phyloP scores from a whole-genome alignment of 2,888 invertebrate species.

The Crioceris asparagi region DNA sequence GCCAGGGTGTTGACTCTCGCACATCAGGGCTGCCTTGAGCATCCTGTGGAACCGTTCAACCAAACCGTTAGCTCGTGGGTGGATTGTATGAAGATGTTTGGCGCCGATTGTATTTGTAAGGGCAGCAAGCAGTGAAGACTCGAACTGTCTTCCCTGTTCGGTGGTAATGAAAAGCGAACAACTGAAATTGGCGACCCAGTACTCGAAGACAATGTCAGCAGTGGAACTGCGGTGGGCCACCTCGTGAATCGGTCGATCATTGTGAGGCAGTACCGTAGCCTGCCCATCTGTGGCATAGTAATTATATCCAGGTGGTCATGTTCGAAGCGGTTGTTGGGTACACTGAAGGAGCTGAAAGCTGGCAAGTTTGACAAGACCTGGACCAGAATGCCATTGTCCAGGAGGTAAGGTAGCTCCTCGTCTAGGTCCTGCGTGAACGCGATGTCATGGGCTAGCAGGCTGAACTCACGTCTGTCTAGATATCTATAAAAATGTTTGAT shows the following conservation, averaged over 20 bases:
- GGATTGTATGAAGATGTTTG: background rate
- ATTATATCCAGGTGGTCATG: too few species aligned
- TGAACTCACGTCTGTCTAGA: too few species aligned
- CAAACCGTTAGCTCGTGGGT: constrained; percentile 1
- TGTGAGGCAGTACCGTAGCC: too few species aligned
- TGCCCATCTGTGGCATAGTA: too few species aligned
- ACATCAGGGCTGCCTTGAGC: background rate
- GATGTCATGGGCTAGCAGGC: too few species aligned
- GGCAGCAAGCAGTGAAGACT: background rate
- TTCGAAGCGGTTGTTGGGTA: too few species aligned
- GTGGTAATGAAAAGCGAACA: background rate
- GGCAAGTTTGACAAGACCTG: too few species aligned
- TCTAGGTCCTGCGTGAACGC: background rate
- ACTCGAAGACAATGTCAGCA: too few species aligned
- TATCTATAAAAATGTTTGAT: too few species aligned
- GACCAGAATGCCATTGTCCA: too few species aligned
- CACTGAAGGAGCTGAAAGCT: too few species aligned
- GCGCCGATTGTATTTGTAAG: background rate
- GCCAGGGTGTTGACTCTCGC: background rate
- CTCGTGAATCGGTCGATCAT: background rate
- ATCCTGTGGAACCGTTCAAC: background rate
- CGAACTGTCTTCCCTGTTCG: background rate
- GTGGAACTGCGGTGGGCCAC: background rate
- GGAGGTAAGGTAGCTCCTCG: too few species aligned
- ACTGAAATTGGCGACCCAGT: background rate